Conservation (phyloP, 2,797 vertebrate species). For the Myripristis jacobus region DNA sequence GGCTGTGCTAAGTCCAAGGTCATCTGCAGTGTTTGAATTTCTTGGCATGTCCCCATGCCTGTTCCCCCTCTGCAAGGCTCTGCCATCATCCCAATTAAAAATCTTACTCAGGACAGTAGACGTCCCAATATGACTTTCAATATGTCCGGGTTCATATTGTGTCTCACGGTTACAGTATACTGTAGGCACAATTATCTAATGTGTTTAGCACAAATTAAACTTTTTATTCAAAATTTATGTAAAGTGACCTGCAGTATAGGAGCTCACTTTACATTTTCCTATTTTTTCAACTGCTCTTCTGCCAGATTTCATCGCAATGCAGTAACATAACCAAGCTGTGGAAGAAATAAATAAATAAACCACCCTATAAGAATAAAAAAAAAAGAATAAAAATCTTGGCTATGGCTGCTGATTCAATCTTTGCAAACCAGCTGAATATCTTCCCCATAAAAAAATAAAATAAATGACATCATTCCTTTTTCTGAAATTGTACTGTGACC, state of each 20-base stretch:
- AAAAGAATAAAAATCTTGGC: constrained; percentile 49
- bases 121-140: constrained; percentile 20
- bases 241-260: neutral
- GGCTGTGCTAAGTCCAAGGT: neutral
- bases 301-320: constrained; percentile 45
- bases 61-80: neutral
- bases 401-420: constrained; percentile 44
- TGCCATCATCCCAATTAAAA: constrained; percentile 14
- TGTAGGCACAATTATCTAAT: neutral
- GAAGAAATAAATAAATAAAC: constrained; percentile 47
- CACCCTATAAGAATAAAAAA: constrained; percentile 42
- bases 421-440: constrained; percentile 31
- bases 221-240: constrained; percentile 18
- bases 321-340: constrained; percentile 30
- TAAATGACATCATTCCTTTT: constrained; percentile 18
- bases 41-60: neutral
- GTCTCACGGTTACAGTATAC: no score
- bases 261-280: constrained; percentile 22
- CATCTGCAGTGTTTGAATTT: constrained; percentile 1
- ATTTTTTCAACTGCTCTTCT: constrained; percentile 10
- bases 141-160: neutral
- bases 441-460: constrained; percentile 16
- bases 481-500: constrained; percentile 68
- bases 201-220: neutral
- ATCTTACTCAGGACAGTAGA: constrained; percentile 7